These are phyloP conservation scores for Dermatemys mawii DNA, from an alignment of 2,113 vertebrate genomes.

Conservation along the genomic window DNA sequence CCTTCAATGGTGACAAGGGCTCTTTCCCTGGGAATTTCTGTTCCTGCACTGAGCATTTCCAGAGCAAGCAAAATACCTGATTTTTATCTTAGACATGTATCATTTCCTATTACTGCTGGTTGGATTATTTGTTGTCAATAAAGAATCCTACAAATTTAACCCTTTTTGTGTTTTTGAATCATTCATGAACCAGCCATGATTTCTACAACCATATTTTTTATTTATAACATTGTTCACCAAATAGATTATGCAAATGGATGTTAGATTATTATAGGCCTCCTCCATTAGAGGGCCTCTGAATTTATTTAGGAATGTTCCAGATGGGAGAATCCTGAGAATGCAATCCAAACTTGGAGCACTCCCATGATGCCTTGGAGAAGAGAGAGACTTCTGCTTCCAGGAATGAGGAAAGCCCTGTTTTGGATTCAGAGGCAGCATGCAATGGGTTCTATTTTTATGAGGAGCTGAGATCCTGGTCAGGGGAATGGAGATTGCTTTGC, in stretches of 20 bases:
- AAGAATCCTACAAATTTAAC: neutral
- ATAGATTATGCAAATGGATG: neutral
- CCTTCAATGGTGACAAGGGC: neutral
- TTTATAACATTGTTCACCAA: neutral
- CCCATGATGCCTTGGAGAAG: neutral
- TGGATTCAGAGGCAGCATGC: too few relatives aligned
- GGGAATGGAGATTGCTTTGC: too few relatives aligned
- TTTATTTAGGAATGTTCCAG: neutral
- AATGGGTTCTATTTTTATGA: too few relatives aligned
- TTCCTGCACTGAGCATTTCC: neutral
- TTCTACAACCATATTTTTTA: neutral
- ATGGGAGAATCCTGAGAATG: neutral
- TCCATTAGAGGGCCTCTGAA: neutral
- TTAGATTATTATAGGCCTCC: neutral
- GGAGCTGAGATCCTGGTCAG: too few relatives aligned
- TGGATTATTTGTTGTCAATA: constrained; percentile 3
- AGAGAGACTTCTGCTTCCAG: too few relatives aligned
- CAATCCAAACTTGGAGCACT: neutral
- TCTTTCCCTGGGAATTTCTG: neutral
- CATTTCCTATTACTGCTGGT: neutral
- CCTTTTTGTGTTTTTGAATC: constrained; percentile 6
- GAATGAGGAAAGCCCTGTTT: too few relatives aligned
- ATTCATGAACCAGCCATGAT: neutral
- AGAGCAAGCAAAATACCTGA: neutral
- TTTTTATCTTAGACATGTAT: neutral